These are phyloP conservation scores for Palloptera scutellata DNA, from an alignment of 2,888 invertebrate genomes.

Conservation along the genomic window DNA sequence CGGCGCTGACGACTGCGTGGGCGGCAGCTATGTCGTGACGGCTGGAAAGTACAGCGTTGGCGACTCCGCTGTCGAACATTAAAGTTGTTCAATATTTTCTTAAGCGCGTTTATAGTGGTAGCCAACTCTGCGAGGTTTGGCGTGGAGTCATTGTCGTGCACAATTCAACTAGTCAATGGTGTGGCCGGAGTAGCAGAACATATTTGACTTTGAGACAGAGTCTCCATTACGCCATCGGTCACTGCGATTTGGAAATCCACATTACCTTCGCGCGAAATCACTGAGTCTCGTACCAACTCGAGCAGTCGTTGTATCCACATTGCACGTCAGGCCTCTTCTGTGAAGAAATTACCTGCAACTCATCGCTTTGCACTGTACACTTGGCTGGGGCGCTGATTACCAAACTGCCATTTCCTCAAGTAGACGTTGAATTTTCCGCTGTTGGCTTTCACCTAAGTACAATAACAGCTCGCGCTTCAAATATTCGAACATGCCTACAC, in stretches of 20 bases:
- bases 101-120: no score
- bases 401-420: no score
- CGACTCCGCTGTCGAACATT: not conserved
- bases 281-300: not conserved
- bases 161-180: no score
- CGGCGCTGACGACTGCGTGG: no score
- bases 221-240: not conserved
- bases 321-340: no score
- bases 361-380: not conserved
- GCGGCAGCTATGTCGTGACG: not conserved
- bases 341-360: not conserved
- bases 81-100: not conserved
- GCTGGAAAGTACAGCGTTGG: not conserved
- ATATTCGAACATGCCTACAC: no score
- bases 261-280: not conserved
- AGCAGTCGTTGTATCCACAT: no score
- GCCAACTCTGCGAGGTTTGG: no score
- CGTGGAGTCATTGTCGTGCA: no score
- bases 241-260: not conserved
- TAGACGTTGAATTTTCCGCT: not conserved
- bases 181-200: no score
- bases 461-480: not conserved
- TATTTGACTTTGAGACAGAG: no score
- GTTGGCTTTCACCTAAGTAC: conserved; percentile 4
- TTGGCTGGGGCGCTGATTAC: not conserved